phyloP scores from a whole-genome alignment of 2,888 invertebrate genomes.

The Capitulum mitella region DNA sequence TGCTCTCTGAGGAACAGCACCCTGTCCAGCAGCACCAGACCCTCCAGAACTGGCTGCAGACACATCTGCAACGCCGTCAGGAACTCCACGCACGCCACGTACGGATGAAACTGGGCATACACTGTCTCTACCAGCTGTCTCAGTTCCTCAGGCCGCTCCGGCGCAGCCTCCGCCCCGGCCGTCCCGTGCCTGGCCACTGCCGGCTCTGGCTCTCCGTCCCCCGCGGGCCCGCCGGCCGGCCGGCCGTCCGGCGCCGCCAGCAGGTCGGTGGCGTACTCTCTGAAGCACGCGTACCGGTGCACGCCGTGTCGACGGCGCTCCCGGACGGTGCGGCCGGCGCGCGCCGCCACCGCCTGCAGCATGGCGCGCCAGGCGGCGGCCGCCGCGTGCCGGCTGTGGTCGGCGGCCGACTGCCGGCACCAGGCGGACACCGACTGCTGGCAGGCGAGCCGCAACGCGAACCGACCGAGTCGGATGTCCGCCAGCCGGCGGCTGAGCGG shows the following conservation, averaged over 20 bases:
- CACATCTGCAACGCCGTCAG: slow-evolving; percentile 33
- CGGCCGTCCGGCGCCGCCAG: neutral
- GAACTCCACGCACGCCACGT: slow-evolving; percentile 28
- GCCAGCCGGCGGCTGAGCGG: slow-evolving; percentile 13
- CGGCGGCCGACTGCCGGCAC: slow-evolving; percentile 23
- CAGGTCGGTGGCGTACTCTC: neutral
- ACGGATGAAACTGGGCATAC: neutral
- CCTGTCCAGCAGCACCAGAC: slow-evolving; percentile 31
- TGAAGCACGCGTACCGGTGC: slow-evolving; percentile 1
- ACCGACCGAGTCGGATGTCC: slow-evolving; percentile 21
- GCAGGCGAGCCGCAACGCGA: slow-evolving; percentile 32
- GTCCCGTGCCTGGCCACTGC: neutral
- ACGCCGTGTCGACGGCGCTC: neutral
- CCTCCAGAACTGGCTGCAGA: slow-evolving; percentile 33
- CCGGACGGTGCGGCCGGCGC: neutral
- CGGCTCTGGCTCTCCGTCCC: neutral
- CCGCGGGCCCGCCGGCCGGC: neutral
- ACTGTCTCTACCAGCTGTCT: neutral
- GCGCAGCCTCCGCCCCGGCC: neutral
- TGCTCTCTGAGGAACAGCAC: slow-evolving; percentile 30
- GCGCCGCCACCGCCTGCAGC: slow-evolving; percentile 27
- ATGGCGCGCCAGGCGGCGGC: slow-evolving; percentile 32
- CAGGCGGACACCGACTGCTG: slow-evolving; percentile 33
- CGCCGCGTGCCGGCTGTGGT: slow-evolving; percentile 30
- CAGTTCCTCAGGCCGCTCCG: neutral